A percentile compares a stretch with the other conserved stretches of the same genome.
Evolutionary conservation across 1,140 invertebrate genomes (phyloP).

Genomic region (Limonius californicus): DNA sequence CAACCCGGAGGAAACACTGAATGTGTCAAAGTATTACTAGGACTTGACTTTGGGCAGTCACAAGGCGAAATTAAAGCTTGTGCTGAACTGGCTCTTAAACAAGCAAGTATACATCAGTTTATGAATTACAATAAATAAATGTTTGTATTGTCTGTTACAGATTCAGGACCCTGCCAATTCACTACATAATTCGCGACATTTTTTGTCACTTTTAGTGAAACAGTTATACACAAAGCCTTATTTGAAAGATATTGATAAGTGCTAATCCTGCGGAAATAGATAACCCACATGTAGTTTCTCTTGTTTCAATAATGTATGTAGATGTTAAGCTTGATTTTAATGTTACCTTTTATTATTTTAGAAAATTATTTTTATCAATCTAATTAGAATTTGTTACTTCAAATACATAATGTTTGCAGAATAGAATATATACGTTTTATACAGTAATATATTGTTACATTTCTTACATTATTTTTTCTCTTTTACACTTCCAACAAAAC

Average conservation of each 20-base stretch:
- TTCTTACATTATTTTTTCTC: too few relatives aligned
- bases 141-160: conserved; percentile 32
- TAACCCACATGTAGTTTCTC: too few relatives aligned
- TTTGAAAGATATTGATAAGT: conserved; percentile 35
- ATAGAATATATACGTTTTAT: too few relatives aligned
- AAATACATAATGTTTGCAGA: too few relatives aligned
- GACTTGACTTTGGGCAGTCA: conserved; percentile 41
- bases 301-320: too few relatives aligned
- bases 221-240: conserved; percentile 43
- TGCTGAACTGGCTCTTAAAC: conserved; percentile 41
- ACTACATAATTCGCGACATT: conserved; percentile 40
- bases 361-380: too few relatives aligned
- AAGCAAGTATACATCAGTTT: conserved; percentile 27
- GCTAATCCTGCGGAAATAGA: too few relatives aligned
- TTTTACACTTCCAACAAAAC: too few relatives aligned
- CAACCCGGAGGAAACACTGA: conserved; percentile 44
- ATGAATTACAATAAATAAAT: background rate
- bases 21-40: conserved; percentile 41
- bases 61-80: conserved; percentile 45
- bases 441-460: too few relatives aligned
- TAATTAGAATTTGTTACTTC: too few relatives aligned
- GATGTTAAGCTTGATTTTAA: too few relatives aligned
- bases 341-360: too few relatives aligned
- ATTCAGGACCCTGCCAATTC: conserved; percentile 46
- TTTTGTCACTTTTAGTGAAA: conserved; percentile 37